Conservation (phyloP, 2,797 vertebrate genomes). For the Myotis myotis region DNA sequence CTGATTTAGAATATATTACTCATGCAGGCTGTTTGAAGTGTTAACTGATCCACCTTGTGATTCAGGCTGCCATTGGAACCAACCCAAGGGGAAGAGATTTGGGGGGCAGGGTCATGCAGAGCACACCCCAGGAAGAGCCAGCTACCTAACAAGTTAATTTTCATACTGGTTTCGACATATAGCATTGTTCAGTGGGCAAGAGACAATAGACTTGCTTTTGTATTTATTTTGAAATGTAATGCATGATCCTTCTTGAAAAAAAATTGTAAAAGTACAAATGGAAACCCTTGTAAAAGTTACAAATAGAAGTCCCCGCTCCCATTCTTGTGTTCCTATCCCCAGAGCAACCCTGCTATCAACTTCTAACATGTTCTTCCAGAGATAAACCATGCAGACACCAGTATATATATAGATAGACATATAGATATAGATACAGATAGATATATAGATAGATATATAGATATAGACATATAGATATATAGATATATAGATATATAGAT, state of each 20-base stretch:
- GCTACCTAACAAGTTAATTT: background rate
- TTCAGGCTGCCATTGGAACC: slow-evolving; percentile 69
- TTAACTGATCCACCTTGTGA: slow-evolving; percentile 74
- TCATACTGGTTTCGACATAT: slow-evolving; percentile 1
- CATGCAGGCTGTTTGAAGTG: slow-evolving; percentile 71
- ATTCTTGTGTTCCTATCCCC: background rate
- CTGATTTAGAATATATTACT: slow-evolving; percentile 70
- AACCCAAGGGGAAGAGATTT: slow-evolving; percentile 46
- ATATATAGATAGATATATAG: too few relatives aligned
- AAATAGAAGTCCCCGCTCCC: background rate
- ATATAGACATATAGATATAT: too few relatives aligned
- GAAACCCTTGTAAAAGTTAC: background rate
- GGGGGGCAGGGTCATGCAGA: slow-evolving; percentile 31
- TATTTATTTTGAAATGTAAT: slow-evolving; percentile 26
- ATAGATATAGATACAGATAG: too few relatives aligned
- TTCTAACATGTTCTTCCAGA: background rate
- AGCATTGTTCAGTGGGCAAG: background rate
- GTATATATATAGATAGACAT: background rate
- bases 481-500: too few relatives aligned
- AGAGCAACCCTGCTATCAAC: background rate
- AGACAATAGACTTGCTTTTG: slow-evolving; percentile 3
- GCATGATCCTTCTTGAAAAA: background rate
- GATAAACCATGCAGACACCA: background rate
- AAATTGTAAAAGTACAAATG: background rate
- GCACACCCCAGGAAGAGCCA: slow-evolving; percentile 11